Evolutionary conservation across 2,797 vertebrate genomes (phyloP).

Genomic region (Sternotherus odoratus): DNA sequence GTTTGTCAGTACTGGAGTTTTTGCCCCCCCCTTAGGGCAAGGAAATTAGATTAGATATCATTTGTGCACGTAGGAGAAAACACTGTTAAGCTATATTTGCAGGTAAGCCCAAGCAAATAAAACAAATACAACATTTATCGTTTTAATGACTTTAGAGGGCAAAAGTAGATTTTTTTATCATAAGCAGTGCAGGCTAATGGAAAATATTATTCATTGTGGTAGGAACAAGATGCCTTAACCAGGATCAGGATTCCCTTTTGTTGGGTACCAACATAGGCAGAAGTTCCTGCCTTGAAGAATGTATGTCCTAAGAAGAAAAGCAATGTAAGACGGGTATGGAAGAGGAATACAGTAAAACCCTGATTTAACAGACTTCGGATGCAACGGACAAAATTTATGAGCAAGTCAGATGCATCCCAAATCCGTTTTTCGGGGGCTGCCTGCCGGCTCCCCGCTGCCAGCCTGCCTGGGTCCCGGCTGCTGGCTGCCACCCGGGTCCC

Average conservation of each 20-base stretch:
- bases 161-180: background rate
- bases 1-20: background rate
- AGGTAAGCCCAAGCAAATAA: background rate
- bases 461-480: too few species aligned
- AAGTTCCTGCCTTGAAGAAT: background rate
- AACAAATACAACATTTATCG: background rate
- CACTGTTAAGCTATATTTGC: background rate
- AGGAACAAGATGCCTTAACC: background rate
- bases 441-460: too few species aligned
- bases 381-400: too few species aligned
- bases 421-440: too few species aligned
- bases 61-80: background rate
- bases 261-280: background rate
- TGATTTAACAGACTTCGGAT: too few species aligned
- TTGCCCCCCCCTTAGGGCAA: background rate
- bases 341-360: background rate
- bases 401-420: too few species aligned
- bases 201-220: background rate
- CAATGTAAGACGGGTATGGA: background rate
- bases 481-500: too few species aligned
- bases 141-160: background rate
- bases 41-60: background rate
- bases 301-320: background rate
- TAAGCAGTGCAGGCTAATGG: background rate
- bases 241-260: background rate